Evolutionary conservation across 1,140 invertebrate genomes (phyloP).

Genomic region (Ladona fulva): DNA sequence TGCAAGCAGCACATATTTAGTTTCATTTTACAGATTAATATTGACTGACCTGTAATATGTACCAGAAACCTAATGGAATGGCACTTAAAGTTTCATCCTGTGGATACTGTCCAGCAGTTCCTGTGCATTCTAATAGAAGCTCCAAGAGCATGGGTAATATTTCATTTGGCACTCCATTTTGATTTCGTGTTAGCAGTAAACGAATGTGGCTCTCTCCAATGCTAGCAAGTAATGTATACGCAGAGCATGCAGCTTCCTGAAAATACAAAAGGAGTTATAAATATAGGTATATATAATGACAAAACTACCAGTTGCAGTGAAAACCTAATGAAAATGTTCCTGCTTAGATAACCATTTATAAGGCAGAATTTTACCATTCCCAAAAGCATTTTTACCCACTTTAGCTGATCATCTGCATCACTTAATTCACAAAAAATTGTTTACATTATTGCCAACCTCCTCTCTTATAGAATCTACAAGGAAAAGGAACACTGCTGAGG

Average conservation of each 20-base stretch:
- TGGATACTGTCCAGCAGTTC: slow-evolving; percentile 71
- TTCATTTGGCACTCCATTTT: slow-evolving; percentile 33
- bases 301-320: too few species aligned
- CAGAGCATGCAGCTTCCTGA: slow-evolving; percentile 42
- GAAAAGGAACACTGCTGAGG: too few species aligned
- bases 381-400: too few species aligned
- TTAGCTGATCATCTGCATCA: too few species aligned
- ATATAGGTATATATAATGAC: too few species aligned
- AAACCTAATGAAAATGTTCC: too few species aligned
- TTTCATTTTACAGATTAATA: neutral
- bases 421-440: too few species aligned
- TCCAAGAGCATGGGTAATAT: slow-evolving; percentile 44
- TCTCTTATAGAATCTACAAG: too few species aligned
- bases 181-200: slow-evolving; percentile 40
- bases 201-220: slow-evolving; percentile 56
- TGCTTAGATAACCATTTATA: too few species aligned
- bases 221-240: slow-evolving; percentile 53
- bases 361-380: too few species aligned
- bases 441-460: too few species aligned
- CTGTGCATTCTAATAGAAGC: slow-evolving; percentile 62
- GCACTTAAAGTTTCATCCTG: slow-evolving; percentile 74
- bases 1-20: too few species aligned
- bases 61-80: slow-evolving; percentile 84
- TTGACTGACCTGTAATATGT: slow-evolving; percentile 60
- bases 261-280: slow-evolving; percentile 12